Conservation (phyloP, 2,888 invertebrate genomes). For the Apantesis nais region DNA sequence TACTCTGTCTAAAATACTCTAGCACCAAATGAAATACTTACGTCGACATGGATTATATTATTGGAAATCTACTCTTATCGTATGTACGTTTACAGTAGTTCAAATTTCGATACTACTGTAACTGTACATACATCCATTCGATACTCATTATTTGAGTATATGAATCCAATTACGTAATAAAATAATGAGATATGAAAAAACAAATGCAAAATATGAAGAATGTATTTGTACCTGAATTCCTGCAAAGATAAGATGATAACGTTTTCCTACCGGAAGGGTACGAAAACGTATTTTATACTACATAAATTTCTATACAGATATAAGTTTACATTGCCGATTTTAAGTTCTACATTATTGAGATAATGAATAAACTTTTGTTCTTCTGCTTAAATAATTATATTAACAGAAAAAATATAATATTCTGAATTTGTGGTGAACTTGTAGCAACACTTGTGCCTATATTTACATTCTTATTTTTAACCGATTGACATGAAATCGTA, state of each 20-base stretch:
- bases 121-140: neutral
- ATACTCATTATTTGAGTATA: neutral
- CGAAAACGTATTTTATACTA: neutral
- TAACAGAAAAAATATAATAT: neutral
- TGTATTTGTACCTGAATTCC: no score
- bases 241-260: neutral
- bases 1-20: neutral
- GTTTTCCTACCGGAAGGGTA: neutral
- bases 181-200: no score
- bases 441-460: neutral
- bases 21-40: neutral
- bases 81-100: no score
- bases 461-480: neutral
- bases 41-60: neutral
- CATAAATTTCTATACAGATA: neutral
- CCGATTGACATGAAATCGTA: no score
- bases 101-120: neutral
- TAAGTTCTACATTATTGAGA: neutral
- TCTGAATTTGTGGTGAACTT: neutral
- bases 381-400: neutral
- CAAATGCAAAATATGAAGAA: no score
- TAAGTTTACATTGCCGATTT: no score
- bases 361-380: neutral
- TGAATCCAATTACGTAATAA: neutral
- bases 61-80: neutral